Evolutionary conservation across 2,797 vertebrate species (phyloP).

Genomic region (Mus caroli): DNA sequence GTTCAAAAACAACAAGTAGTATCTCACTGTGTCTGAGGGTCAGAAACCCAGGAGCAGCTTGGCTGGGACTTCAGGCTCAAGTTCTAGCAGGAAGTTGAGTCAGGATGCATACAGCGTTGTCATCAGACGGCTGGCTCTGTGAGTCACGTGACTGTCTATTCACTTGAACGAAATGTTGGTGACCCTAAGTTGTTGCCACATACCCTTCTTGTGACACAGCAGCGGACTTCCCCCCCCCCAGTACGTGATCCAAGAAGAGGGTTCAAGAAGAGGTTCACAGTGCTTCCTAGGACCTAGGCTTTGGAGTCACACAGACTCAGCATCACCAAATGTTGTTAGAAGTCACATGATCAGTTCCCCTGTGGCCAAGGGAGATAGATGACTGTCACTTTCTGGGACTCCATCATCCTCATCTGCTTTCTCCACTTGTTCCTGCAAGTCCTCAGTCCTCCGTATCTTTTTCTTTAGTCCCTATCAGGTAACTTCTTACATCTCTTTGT

Average conservation of each 20-base stretch:
- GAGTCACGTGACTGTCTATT: background rate
- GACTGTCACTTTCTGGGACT: background rate
- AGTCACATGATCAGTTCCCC: background rate
- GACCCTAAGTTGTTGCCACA: background rate
- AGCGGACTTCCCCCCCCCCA: background rate
- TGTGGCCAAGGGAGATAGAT: background rate
- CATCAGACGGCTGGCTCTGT: background rate
- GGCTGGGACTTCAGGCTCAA: background rate
- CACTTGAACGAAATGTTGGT: background rate
- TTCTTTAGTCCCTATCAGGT: background rate
- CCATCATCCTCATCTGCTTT: background rate
- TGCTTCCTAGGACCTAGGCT: background rate
- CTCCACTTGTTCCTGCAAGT: background rate
- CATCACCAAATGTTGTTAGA: background rate
- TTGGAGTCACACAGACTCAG: background rate
- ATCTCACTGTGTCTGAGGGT: background rate
- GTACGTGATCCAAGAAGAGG: background rate
- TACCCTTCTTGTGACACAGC: background rate
- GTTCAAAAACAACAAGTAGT: background rate
- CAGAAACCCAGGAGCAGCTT: background rate
- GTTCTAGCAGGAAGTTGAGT: background rate
- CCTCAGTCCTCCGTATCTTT: background rate
- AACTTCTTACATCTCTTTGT: background rate
- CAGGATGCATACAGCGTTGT: too few species aligned
- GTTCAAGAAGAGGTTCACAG: background rate